Percentiles rank a stretch among this genome's conserved stretches.
Evolutionary conservation across 2,888 invertebrate genomes (phyloP).

Genomic region (Caenorhabditis wallacei): DNA sequence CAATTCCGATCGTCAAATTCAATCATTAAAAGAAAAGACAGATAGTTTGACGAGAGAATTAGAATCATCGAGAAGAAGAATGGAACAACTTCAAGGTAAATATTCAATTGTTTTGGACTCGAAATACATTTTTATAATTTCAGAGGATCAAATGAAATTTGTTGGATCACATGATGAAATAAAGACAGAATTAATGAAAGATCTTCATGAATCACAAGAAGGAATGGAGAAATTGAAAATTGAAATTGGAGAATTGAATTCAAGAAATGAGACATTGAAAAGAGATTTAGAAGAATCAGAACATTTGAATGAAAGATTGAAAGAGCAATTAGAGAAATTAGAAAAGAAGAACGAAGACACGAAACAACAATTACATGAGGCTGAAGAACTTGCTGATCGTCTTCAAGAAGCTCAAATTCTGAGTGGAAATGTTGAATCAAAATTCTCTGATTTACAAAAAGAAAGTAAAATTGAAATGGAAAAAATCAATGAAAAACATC

Average conservation of each 20-base stretch:
- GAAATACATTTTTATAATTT: neutral
- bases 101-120: neutral
- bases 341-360: conserved; percentile 50
- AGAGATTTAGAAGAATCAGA: conserved; percentile 25
- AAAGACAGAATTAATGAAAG: conserved; percentile 55
- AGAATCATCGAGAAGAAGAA: conserved; percentile 55
- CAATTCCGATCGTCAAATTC: conserved; percentile 42
- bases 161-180: conserved; percentile 64
- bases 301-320: conserved; percentile 19
- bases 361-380: conserved; percentile 18
- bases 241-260: conserved; percentile 35
- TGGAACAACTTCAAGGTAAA: conserved; percentile 67
- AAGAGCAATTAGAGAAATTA: conserved; percentile 30
- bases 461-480: conserved; percentile 49
- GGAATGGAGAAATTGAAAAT: conserved; percentile 27
- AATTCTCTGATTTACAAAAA: conserved; percentile 35
- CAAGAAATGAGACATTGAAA: conserved; percentile 34
- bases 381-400: conserved; percentile 46
- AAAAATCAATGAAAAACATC: conserved; percentile 31
- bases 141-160: conserved; percentile 65
- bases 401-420: conserved; percentile 55
- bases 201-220: conserved; percentile 59
- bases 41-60: conserved; percentile 62
- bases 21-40: conserved; percentile 54
- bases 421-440: conserved; percentile 44